Percentiles rank a stretch among this genome's conserved stretches.
Conservation (phyloP, 2,797 vertebrate species). For the Semaprochilodus insignis region DNA sequence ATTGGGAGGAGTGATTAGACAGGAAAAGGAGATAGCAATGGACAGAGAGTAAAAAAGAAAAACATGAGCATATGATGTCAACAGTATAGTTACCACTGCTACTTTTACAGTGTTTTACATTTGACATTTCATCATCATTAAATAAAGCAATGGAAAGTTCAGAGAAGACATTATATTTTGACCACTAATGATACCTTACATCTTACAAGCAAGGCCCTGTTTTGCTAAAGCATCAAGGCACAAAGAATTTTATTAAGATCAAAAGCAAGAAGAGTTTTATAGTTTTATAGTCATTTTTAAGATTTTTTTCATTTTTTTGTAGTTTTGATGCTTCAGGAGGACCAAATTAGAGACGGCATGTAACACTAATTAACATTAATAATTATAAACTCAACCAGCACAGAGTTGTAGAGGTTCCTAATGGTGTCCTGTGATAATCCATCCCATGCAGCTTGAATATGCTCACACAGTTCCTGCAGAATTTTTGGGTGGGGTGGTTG, state of each 20-base stretch:
- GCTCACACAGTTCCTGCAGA: too few relatives aligned
- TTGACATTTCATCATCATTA: neutral
- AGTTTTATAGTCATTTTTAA: neutral
- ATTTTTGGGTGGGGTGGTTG: too few relatives aligned
- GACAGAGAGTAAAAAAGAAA: neutral
- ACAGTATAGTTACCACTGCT: neutral
- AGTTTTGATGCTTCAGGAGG: neutral
- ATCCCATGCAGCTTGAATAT: too few relatives aligned
- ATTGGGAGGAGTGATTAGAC: neutral
- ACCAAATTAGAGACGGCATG: neutral
- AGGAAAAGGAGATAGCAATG: neutral
- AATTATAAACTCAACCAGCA: slow-evolving; percentile 1
- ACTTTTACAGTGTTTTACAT: neutral
- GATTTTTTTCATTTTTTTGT: neutral
- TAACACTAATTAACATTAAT: neutral
- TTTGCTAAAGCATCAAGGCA: neutral
- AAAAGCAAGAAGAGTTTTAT: too few relatives aligned
- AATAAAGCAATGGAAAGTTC: neutral
- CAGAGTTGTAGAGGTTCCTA: too few relatives aligned
- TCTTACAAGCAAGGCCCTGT: neutral
- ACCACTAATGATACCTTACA: neutral
- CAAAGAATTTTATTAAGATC: neutral
- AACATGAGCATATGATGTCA: neutral
- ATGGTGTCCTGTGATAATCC: too few relatives aligned
- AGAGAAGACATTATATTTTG: neutral